Evolutionary conservation across 1,140 invertebrate species (phyloP).

Genomic region (Drosophila equinoxialis): DNA sequence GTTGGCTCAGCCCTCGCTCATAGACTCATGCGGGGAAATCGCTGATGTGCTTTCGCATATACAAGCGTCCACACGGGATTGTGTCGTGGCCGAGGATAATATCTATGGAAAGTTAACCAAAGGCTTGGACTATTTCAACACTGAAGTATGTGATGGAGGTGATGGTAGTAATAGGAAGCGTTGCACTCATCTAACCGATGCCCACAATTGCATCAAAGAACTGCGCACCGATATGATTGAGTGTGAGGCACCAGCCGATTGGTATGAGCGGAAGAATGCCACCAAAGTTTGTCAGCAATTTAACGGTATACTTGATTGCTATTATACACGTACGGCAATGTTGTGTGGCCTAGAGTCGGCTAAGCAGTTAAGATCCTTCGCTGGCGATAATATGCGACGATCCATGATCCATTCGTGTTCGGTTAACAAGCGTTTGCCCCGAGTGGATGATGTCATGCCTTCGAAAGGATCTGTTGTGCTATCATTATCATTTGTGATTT

Average conservation of each 20-base stretch:
- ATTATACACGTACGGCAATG: conserved; percentile 67
- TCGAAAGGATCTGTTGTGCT: background rate
- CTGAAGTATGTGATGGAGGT: conserved; percentile 53
- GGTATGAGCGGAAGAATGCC: conserved; percentile 69
- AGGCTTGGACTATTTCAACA: conserved; percentile 55
- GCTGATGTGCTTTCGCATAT: conserved; percentile 58
- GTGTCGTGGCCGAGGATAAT: conserved; percentile 56
- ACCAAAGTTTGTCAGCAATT: conserved; percentile 54
- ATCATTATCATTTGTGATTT: too few relatives aligned
- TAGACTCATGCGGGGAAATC: conserved; percentile 53
- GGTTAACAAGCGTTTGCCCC: conserved; percentile 43
- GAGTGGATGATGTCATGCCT: conserved; percentile 61
- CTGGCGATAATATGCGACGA: conserved; percentile 60
- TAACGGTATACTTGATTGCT: conserved; percentile 73
- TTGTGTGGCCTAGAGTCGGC: conserved; percentile 68
- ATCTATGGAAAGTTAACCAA: conserved; percentile 61
- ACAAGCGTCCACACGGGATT: conserved; percentile 30
- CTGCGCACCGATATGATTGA: conserved; percentile 76
- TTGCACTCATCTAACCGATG: conserved; percentile 43
- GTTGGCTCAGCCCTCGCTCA: conserved; percentile 52
- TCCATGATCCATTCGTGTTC: conserved; percentile 48
- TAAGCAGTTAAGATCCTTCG: conserved; percentile 62
- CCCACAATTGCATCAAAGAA: conserved; percentile 64
- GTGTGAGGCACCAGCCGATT: conserved; percentile 75
- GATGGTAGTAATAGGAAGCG: conserved; percentile 51